Evolutionary conservation across 1,140 invertebrate genomes (phyloP).

Genomic region (Drosophila malerkotliana): DNA sequence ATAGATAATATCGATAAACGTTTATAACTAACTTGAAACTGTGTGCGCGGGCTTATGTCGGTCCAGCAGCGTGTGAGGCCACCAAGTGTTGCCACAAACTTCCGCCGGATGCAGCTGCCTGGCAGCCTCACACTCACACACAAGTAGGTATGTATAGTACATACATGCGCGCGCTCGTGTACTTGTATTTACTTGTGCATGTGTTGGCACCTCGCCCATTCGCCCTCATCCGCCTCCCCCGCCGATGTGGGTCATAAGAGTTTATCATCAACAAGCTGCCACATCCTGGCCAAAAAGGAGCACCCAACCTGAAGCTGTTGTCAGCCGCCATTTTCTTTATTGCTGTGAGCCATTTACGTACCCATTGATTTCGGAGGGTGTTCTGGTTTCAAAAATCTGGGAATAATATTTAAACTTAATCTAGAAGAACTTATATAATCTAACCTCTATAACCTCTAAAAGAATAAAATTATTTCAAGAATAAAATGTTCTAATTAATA

Average conservation of each 20-base stretch:
- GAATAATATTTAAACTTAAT: background rate
- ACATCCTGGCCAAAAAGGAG: slow-evolving; percentile 66
- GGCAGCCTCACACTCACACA: background rate
- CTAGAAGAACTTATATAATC: too few relatives aligned
- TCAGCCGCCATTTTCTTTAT: slow-evolving; percentile 54
- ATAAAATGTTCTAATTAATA: too few relatives aligned
- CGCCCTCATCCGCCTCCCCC: slow-evolving; percentile 15
- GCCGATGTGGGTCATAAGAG: slow-evolving; percentile 76
- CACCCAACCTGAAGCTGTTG: slow-evolving; percentile 55
- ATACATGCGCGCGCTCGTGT: background rate
- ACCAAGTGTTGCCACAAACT: slow-evolving; percentile 74
- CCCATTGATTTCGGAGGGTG: slow-evolving; percentile 19
- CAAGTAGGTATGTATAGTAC: background rate
- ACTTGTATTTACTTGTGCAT: background rate
- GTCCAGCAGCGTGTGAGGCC: slow-evolving; percentile 27
- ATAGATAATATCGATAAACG: slow-evolving; percentile 77
- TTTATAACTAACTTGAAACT: slow-evolving; percentile 77
- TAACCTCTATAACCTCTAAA: too few relatives aligned
- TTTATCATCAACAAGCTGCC: slow-evolving; percentile 80
- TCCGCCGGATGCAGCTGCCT: slow-evolving; percentile 68
- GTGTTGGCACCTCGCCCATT: slow-evolving; percentile 40
- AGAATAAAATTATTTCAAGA: background rate
- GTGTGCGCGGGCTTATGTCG: slow-evolving; percentile 39
- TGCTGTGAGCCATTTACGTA: slow-evolving; percentile 32
- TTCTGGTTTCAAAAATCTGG: slow-evolving; percentile 1